phyloP scores from a whole-genome alignment of 2,113 vertebrate species.

The Cyanoliseus patagonus region DNA sequence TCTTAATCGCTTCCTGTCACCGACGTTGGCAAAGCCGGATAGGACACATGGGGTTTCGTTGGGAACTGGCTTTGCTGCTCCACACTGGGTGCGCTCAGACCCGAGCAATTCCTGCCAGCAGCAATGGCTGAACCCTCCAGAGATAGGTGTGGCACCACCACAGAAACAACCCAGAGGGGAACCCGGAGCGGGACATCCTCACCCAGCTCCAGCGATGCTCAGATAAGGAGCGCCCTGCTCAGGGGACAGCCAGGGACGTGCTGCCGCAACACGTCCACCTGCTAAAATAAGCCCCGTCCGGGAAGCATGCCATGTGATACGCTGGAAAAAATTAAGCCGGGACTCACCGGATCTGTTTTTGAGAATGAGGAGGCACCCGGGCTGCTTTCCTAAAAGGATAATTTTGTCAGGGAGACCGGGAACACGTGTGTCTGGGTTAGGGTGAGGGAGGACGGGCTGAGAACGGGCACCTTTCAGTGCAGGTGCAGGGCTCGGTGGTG shows the following conservation, averaged over 20 bases:
- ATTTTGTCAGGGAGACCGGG: not conserved
- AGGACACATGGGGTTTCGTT: not conserved
- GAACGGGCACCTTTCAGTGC: not conserved
- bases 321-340: not conserved
- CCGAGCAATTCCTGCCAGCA: rapidly evolving
- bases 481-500: not conserved
- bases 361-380: not conserved
- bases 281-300: not conserved
- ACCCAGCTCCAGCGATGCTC: rapidly evolving
- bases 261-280: not conserved
- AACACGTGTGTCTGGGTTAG: rapidly evolving
- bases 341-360: not conserved
- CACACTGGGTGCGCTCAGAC: rapidly evolving
- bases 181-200: rapidly evolving
- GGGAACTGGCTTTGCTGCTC: not conserved
- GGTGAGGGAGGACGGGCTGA: not conserved
- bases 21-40: rapidly evolving
- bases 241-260: not conserved
- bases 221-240: not conserved
- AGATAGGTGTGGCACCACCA: not conserved
- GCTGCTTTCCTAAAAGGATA: not conserved
- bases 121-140: not conserved
- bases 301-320: not conserved
- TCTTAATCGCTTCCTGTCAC: rapidly evolving
- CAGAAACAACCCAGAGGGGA: not conserved